Percentiles rank a stretch among this genome's conserved stretches.
phyloP scores from a whole-genome alignment of 2,797 vertebrate genomes.

The Catamblyrhynchus diadema region DNA sequence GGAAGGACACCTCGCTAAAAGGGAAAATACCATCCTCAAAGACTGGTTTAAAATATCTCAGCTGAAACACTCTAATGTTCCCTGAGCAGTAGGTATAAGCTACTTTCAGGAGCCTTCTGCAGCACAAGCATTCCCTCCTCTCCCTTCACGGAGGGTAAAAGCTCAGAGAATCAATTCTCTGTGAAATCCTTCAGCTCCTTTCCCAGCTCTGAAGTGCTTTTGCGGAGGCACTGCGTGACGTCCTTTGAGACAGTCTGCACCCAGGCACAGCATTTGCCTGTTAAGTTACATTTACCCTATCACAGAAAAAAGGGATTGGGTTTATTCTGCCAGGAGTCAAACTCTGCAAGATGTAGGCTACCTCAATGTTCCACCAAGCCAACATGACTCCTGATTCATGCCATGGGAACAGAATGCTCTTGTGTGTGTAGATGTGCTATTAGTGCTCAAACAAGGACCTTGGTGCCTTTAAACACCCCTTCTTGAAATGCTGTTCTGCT shows the following conservation, averaged over 20 bases:
- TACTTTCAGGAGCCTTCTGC: neutral
- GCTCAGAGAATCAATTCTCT: slow-evolving; percentile 26
- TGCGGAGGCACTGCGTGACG: neutral
- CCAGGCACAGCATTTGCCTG: neutral
- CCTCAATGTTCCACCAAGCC: neutral
- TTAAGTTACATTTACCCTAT: neutral
- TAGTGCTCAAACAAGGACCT: neutral
- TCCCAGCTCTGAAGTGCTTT: neutral
- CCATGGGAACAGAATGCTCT: rapidly evolving
- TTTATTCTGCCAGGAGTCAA: neutral
- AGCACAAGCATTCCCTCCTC: neutral
- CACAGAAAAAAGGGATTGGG: neutral
- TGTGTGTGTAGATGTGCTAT: neutral
- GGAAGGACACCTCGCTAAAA: neutral
- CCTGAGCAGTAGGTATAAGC: neutral
- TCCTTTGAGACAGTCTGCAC: neutral
- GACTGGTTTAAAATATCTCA: neutral
- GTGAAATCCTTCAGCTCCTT: slow-evolving; percentile 21
- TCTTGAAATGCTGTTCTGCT: neutral
- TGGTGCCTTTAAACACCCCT: neutral
- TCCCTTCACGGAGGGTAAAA: neutral
- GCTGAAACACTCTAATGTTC: neutral
- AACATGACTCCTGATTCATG: neutral
- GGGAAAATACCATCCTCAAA: neutral
- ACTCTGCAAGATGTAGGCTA: neutral